Percentiles rank a stretch among this genome's conserved stretches.
phyloP scores from a whole-genome alignment of 2,113 vertebrate species.

The Neodontobutis hainanensis region DNA sequence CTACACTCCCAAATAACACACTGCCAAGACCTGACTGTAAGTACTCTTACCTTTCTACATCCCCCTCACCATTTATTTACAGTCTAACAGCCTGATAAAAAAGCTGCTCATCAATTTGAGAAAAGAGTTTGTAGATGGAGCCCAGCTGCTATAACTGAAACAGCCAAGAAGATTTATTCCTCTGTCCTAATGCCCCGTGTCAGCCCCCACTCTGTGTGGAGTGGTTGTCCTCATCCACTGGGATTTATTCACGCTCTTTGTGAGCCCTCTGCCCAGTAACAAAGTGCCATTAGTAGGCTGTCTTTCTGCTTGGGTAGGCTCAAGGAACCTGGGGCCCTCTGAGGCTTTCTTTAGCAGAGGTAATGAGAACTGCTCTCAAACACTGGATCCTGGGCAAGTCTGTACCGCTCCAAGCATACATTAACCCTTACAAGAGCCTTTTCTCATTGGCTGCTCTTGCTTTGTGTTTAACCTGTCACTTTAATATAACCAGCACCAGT shows the following conservation, averaged over 20 bases:
- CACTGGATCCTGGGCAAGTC: constrained; percentile 19
- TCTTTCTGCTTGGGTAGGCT: constrained; percentile 63
- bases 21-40: constrained; percentile 60
- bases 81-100: constrained; percentile 10
- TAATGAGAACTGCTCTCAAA: constrained; percentile 63
- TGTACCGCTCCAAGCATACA: constrained; percentile 26
- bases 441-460: not conserved
- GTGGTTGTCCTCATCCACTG: constrained; percentile 24
- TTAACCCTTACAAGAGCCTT: constrained; percentile 34
- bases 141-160: constrained; percentile 39
- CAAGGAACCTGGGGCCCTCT: constrained; percentile 40
- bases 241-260: constrained; percentile 46
- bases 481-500: too few species aligned
- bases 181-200: constrained; percentile 5
- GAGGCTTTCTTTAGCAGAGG: constrained; percentile 54
- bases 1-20: constrained; percentile 55
- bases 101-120: not conserved
- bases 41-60: constrained; percentile 24
- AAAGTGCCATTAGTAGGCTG: constrained; percentile 57
- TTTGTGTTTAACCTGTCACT: not conserved
- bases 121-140: not conserved
- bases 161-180: constrained; percentile 67
- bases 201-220: not conserved
- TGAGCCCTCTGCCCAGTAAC: constrained; percentile 38
- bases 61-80: not conserved